Conservation (phyloP, 2,797 vertebrate species). For the Lagorchestes hirsutus region DNA sequence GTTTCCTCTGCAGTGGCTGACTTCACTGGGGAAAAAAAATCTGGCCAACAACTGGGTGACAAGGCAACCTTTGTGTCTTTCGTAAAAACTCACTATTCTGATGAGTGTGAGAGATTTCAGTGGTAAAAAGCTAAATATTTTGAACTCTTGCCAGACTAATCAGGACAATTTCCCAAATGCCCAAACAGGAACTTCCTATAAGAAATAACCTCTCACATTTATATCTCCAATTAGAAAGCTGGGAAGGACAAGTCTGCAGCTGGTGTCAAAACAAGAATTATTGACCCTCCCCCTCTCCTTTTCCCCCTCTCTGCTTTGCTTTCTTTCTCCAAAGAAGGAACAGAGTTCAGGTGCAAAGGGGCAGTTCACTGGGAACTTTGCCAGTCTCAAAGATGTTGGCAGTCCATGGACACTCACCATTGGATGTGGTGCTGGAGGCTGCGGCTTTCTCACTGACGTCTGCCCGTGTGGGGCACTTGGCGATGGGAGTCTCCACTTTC, state of each 20-base stretch:
- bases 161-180: constrained; percentile 80
- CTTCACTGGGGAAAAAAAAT: constrained; percentile 48
- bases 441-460: constrained; percentile 99
- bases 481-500: constrained; percentile 96
- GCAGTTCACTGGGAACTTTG: constrained; percentile 82
- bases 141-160: constrained; percentile 77
- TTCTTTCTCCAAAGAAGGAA: constrained; percentile 76
- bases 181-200: constrained; percentile 82
- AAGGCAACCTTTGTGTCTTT: constrained; percentile 68
- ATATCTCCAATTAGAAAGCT: constrained; percentile 83
- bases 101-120: constrained; percentile 69
- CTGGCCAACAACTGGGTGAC: constrained; percentile 70
- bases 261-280: constrained; percentile 73
- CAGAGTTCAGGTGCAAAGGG: constrained; percentile 81
- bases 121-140: constrained; percentile 74
- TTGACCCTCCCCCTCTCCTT: constrained; percentile 42
- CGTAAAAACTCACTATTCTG: constrained; percentile 76
- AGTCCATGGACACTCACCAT: constrained; percentile 90
- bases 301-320: neutral
- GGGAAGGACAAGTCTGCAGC: constrained; percentile 74
- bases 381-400: constrained; percentile 80
- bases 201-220: constrained; percentile 83
- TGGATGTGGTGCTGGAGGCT: constrained; percentile 99
- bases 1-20: constrained; percentile 45
- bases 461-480: constrained; percentile 92